These are phyloP conservation scores for Bedellia somnulentella DNA, from an alignment of 2,888 invertebrate species.

Conservation along the genomic window DNA sequence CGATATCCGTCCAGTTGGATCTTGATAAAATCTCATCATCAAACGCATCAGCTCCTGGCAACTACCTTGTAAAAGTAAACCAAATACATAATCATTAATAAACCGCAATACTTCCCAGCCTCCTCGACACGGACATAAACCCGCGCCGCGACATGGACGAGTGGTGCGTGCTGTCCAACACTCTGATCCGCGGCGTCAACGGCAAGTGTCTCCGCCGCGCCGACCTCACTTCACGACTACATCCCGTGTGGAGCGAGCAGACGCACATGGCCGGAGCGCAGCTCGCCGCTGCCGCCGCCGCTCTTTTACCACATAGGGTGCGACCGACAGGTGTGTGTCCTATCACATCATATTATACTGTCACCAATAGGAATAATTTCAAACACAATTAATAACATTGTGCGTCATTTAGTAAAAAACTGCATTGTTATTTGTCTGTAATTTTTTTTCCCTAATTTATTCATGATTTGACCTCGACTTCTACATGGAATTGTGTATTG, in stretches of 20 bases:
- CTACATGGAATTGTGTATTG: too few relatives aligned
- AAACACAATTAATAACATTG: background rate
- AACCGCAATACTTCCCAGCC: slow-evolving; percentile 34
- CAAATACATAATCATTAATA: background rate
- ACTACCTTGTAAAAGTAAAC: background rate
- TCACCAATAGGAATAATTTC: too few relatives aligned
- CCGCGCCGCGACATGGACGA: slow-evolving; percentile 42
- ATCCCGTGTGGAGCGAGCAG: background rate
- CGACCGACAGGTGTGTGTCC: background rate
- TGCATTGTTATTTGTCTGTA: too few relatives aligned
- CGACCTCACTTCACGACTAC: background rate
- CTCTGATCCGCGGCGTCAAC: slow-evolving; percentile 30
- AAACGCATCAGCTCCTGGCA: background rate
- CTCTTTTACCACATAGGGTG: background rate
- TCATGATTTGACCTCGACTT: too few relatives aligned
- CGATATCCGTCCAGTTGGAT: too few relatives aligned
- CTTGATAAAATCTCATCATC: background rate
- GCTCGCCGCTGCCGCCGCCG: slow-evolving; percentile 1
- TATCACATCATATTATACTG: too few relatives aligned
- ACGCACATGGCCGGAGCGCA: background rate
- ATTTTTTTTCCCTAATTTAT: too few relatives aligned
- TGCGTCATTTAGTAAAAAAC: background rate
- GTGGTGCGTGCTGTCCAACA: slow-evolving; percentile 44
- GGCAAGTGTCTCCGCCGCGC: slow-evolving; percentile 5
- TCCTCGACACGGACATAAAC: slow-evolving; percentile 74